A percentile compares a stretch with the other conserved stretches of the same genome.
Conservation (phyloP, 2,113 vertebrate species). For the Forbesichthys papilliferus region DNA sequence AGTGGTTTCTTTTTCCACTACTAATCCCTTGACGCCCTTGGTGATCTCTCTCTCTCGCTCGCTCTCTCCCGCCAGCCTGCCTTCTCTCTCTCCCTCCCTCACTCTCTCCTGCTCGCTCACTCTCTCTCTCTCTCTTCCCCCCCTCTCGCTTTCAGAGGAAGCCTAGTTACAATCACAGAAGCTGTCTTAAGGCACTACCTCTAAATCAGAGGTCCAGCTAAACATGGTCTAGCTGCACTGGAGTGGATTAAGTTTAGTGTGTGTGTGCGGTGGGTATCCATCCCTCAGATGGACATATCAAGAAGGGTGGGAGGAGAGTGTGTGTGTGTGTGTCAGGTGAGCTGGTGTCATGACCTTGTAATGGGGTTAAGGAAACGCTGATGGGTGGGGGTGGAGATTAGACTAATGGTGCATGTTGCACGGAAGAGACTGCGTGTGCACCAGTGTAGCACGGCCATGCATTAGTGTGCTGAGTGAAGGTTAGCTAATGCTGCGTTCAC, state of each 20-base stretch:
- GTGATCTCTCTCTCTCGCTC: slow-evolving; percentile 3
- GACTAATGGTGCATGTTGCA: slow-evolving; percentile 38
- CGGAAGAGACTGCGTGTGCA: neutral
- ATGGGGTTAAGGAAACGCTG: slow-evolving; percentile 57
- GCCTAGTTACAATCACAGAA: no score
- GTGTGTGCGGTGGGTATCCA: slow-evolving; percentile 55
- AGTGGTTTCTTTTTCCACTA: slow-evolving; percentile 40
- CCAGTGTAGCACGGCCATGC: slow-evolving; percentile 12
- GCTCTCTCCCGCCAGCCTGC: neutral
- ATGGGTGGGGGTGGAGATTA: slow-evolving; percentile 32
- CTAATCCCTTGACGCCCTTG: slow-evolving; percentile 29
- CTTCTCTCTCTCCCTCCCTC: neutral
- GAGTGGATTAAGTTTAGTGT: neutral
- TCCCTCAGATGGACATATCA: slow-evolving; percentile 76
- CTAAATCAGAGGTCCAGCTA: neutral
- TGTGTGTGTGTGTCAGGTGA: slow-evolving; percentile 70
- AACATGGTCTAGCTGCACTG: neutral
- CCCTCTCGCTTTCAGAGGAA: neutral
- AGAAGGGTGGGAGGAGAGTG: slow-evolving; percentile 21
- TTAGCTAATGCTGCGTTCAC: neutral
- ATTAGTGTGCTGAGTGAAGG: slow-evolving; percentile 25
- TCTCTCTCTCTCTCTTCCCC: neutral
- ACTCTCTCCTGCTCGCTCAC: neutral
- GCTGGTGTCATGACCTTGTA: slow-evolving; percentile 48
- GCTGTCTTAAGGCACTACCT: slow-evolving; percentile 1